phyloP scores from a whole-genome alignment of 2,888 invertebrate genomes.

The Thereva nobilitata region DNA sequence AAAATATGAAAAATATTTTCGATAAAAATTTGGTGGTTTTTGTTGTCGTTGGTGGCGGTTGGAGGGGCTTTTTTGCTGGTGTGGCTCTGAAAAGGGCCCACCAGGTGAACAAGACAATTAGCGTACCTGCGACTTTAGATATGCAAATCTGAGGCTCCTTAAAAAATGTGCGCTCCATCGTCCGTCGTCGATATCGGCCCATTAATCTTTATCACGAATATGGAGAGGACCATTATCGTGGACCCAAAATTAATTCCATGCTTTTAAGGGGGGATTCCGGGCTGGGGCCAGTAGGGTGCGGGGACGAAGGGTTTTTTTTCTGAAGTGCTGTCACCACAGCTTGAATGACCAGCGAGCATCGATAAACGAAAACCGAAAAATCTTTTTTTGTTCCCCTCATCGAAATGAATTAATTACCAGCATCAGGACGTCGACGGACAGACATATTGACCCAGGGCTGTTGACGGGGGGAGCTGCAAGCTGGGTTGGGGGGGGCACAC shows the following conservation, averaged over 20 bases:
- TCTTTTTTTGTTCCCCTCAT: not conserved
- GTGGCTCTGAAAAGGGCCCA: not conserved
- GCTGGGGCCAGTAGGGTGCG: not conserved
- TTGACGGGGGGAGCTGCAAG: not conserved
- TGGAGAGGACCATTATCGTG: not conserved
- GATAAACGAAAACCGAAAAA: not conserved
- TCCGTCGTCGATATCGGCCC: not conserved
- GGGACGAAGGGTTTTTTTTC: too few relatives aligned
- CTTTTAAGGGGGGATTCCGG: not conserved
- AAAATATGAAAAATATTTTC: too few relatives aligned
- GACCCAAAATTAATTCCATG: not conserved
- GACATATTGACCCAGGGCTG: too few relatives aligned
- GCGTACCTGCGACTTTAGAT: not conserved
- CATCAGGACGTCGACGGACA: not conserved
- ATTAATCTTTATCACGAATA: constrained; percentile 2
- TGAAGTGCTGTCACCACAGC: too few relatives aligned
- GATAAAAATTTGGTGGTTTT: too few relatives aligned
- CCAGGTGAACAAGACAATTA: not conserved
- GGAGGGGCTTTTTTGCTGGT: too few relatives aligned
- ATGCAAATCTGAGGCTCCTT: not conserved
- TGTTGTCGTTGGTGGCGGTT: too few relatives aligned
- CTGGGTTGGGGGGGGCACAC: not conserved
- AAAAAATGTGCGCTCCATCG: not conserved
- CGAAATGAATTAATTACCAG: not conserved
- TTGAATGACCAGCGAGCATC: not conserved